These are phyloP conservation scores for Pluvianellus socialis DNA, from an alignment of 2,113 vertebrate genomes.

Conservation along the genomic window DNA sequence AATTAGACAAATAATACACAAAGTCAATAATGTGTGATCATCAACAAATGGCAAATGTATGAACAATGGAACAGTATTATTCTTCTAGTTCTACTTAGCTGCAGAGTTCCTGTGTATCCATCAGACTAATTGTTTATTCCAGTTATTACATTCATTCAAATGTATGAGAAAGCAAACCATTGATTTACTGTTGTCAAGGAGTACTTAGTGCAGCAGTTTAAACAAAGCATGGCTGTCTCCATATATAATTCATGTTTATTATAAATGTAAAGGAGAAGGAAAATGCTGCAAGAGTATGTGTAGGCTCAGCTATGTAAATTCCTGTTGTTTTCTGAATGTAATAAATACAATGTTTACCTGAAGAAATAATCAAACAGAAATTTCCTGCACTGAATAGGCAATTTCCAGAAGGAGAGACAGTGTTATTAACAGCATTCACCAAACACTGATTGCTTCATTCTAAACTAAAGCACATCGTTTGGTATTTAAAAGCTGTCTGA, in stretches of 20 bases:
- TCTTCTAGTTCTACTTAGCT: background rate
- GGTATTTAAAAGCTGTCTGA: constrained; percentile 7
- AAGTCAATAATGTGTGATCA: constrained; percentile 13
- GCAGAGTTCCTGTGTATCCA: constrained; percentile 3
- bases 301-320: constrained; percentile 17
- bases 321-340: constrained; percentile 41
- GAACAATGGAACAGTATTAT: background rate
- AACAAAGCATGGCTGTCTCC: constrained; percentile 46
- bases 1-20: constrained; percentile 11
- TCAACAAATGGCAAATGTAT: background rate
- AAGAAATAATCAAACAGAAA: constrained; percentile 47
- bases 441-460: constrained; percentile 2
- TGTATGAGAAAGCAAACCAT: constrained; percentile 24
- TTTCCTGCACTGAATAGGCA: constrained; percentile 12
- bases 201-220: constrained; percentile 65
- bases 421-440: background rate
- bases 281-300: constrained; percentile 8
- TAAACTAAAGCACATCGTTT: background rate
- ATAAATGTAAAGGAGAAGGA: background rate
- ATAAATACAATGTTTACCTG: constrained; percentile 57
- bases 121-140: constrained; percentile 49
- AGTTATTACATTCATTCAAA: constrained; percentile 53
- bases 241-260: constrained; percentile 71
- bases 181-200: constrained; percentile 54
- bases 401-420: constrained; percentile 12